These are phyloP conservation scores for Poecile atricapillus DNA, from an alignment of 2,113 vertebrate genomes.

Conservation along the genomic window DNA sequence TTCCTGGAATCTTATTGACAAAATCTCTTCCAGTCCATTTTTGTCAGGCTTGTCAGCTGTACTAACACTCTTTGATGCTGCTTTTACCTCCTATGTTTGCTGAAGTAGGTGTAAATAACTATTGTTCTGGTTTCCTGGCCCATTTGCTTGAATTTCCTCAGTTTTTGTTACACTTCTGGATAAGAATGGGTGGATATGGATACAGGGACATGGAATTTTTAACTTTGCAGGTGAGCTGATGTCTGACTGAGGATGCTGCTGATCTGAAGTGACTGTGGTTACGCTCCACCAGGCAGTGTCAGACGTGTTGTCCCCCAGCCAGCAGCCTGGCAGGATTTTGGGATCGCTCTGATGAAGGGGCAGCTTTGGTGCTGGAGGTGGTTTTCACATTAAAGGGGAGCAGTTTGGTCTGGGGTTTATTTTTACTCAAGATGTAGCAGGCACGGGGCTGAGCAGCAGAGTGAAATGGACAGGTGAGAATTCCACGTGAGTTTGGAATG, in stretches of 20 bases:
- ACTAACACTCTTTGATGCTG: constrained; percentile 23
- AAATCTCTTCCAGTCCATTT: not conserved
- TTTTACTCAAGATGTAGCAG: not conserved
- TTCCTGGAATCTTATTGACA: not conserved
- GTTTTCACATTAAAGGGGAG: not conserved
- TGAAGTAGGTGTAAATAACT: constrained; percentile 23
- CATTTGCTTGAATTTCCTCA: not conserved
- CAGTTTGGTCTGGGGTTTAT: not conserved
- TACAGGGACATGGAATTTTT: not conserved
- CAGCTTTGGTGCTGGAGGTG: not conserved
- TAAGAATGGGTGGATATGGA: not conserved
- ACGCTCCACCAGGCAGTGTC: not conserved
- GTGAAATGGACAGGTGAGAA: not conserved
- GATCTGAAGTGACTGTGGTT: not conserved
- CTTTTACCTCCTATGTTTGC: not conserved
- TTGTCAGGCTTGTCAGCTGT: constrained; percentile 16
- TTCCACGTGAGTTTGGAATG: not conserved
- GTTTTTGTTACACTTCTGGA: not conserved
- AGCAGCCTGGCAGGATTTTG: not conserved
- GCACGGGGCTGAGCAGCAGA: not conserved
- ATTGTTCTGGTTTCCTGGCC: constrained; percentile 21
- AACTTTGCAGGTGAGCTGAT: not conserved
- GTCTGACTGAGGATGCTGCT: not conserved
- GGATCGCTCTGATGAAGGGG: not conserved
- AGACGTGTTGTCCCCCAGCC: not conserved